Base-by-base conservation (phyloP, 1,140 invertebrate genomes). In the Ceratina australensis region DNA sequence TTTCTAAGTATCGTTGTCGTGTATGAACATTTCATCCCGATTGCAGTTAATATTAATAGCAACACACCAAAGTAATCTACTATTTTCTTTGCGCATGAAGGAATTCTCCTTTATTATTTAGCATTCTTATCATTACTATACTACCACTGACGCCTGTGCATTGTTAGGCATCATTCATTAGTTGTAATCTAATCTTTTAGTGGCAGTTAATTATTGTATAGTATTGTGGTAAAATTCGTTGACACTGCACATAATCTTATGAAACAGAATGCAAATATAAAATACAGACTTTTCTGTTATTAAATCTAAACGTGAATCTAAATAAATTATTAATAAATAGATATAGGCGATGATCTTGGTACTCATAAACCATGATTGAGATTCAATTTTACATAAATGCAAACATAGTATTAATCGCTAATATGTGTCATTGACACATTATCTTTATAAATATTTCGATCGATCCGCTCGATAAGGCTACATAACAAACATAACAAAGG, bases 401-500 rank as follows among this genome's bases (percentile, higher is more conserved):
- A 24, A 76, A 79, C 72, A 66, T 50, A 76, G 68, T 79, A 18
- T 7, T 57, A 52, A 42, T 42, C 8, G 47, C 49, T 20, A 69
- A 77, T 77, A 59, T 33, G 52, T 33, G 54, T 69, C 54, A 69
- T 7, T n/a, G n/a, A n/a, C 28, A 33, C 5, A 33, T 42, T 42
- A 8, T 10, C 57, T 24, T 74, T n/a, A 67, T 79, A 78, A 66
- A 76, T 61, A 80, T 63, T 78, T 67, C 49, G 56, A 24, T 66
- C 20, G 28, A 28, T 66, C 73, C 22, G 47, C 59, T 61, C 24
- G 63, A 75, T 79, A 75, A 79, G 42, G 69, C 69, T 73, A 82
- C 65, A 33, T 63, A 79, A 82, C 69, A 81, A 81, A 81, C 56
- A 64, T 81, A 81, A 81, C 75, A 78, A 81, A 81, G 79, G 73